phyloP scores from a whole-genome alignment of 2,888 invertebrate species.

The Nemapogon koenigi region DNA sequence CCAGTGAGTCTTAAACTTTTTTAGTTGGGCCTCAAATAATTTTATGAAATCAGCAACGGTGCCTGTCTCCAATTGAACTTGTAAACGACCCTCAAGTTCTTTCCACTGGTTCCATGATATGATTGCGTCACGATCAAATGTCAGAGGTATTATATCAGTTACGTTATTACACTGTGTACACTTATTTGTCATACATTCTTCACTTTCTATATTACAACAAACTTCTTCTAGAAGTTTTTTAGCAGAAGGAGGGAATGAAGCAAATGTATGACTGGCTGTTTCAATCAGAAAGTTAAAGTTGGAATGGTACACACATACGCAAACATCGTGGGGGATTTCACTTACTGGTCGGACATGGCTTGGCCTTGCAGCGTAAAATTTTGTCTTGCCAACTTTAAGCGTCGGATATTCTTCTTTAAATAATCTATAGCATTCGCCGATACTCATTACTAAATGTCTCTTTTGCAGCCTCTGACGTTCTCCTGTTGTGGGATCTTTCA shows the following conservation, averaged over 20 bases:
- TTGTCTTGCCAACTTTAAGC: no score
- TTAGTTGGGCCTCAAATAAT: constrained; percentile 1
- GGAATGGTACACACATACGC: no score
- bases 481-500: no score
- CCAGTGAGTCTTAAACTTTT: constrained; percentile 13
- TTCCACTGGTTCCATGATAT: background rate
- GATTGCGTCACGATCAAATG: background rate
- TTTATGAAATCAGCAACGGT: background rate
- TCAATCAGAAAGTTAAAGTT: background rate
- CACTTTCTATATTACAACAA: constrained; percentile 7
- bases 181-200: constrained; percentile 7
- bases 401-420: no score
- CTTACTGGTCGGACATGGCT: no score
- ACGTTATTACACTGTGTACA: background rate
- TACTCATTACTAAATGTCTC: no score
- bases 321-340: no score
- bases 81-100: background rate
- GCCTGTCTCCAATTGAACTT: background rate
- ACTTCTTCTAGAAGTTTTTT: background rate
- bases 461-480: no score
- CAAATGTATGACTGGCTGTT: background rate
- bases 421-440: no score
- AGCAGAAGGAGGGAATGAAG: background rate
- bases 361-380: no score
- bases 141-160: background rate